These are phyloP conservation scores for Lycophotia porphyrea DNA, from an alignment of 2,888 invertebrate genomes.

Conservation along the genomic window DNA sequence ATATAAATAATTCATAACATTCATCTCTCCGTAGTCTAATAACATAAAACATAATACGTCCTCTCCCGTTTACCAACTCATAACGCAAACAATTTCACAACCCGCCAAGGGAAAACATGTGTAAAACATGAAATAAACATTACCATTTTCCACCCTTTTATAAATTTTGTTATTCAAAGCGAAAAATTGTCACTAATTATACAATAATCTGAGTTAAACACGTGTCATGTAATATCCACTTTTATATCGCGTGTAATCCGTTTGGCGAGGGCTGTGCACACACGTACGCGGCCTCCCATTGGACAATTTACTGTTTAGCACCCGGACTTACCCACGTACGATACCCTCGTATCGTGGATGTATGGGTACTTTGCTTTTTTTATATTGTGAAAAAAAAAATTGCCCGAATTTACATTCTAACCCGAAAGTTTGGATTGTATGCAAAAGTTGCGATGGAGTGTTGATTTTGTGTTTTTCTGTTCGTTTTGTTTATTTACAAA, in stretches of 20 bases:
- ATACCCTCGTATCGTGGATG: slow-evolving; percentile 57
- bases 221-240: slow-evolving; percentile 56
- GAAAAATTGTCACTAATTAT: slow-evolving; percentile 60
- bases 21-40: neutral
- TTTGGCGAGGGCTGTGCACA: slow-evolving; percentile 42
- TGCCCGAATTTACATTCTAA: slow-evolving; percentile 52
- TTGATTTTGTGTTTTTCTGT: slow-evolving; percentile 55
- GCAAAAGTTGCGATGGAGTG: slow-evolving; percentile 54
- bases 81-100: slow-evolving; percentile 13
- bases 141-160: slow-evolving; percentile 6
- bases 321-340: slow-evolving; percentile 60
- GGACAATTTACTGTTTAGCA: slow-evolving; percentile 64
- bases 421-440: slow-evolving; percentile 59
- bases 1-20: slow-evolving; percentile 4
- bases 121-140: slow-evolving; percentile 8
- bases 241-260: slow-evolving; percentile 51
- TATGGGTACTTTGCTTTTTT: slow-evolving; percentile 56
- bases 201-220: slow-evolving; percentile 59
- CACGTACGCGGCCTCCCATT: slow-evolving; percentile 38
- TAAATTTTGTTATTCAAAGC: slow-evolving; percentile 39
- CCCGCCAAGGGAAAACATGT: slow-evolving; percentile 17
- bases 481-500: slow-evolving; percentile 46
- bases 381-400: slow-evolving; percentile 45
- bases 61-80: slow-evolving; percentile 4
- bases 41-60: neutral